Conservation (phyloP, 2,797 vertebrate species). For the Sternotherus odoratus region DNA sequence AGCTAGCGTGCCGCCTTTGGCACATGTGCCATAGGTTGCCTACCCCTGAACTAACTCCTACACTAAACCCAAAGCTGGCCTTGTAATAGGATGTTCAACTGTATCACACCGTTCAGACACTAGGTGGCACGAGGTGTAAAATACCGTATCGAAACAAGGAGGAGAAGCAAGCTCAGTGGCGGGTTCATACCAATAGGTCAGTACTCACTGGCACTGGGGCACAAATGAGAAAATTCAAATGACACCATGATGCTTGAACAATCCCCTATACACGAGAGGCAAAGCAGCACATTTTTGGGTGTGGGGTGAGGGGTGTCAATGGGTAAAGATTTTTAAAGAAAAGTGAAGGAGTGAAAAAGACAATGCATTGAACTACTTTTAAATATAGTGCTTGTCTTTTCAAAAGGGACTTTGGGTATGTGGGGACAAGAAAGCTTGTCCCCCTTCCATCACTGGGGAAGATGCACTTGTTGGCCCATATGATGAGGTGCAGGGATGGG, state of each 20-base stretch:
- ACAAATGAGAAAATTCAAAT: not conserved
- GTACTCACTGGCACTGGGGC: not conserved
- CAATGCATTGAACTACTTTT: not conserved
- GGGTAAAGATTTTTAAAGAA: not conserved
- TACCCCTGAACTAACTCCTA: too few species aligned
- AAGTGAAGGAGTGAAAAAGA: not conserved
- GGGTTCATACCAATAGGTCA: too few species aligned
- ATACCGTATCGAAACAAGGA: too few species aligned
- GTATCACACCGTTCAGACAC: not conserved
- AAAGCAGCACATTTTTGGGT: not conserved
- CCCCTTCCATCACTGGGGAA: not conserved
- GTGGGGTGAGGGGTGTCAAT: not conserved
- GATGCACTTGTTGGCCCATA: not conserved
- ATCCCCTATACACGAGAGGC: not conserved
- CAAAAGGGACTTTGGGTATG: not conserved
- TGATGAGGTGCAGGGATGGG: too few species aligned
- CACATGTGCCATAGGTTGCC: too few species aligned
- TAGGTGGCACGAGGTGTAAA: not conserved
- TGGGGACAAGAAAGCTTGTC: not conserved
- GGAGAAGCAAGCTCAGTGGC: too few species aligned
- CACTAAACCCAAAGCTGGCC: not conserved
- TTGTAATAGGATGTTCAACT: not conserved
- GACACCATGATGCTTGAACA: not conserved
- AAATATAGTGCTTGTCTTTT: not conserved
- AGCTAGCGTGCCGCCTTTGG: too few species aligned